Evolutionary conservation across 2,797 vertebrate species (phyloP), one percentile per base, ranked within the genome.

Genomic region (Ispidina lecontei): DNA sequence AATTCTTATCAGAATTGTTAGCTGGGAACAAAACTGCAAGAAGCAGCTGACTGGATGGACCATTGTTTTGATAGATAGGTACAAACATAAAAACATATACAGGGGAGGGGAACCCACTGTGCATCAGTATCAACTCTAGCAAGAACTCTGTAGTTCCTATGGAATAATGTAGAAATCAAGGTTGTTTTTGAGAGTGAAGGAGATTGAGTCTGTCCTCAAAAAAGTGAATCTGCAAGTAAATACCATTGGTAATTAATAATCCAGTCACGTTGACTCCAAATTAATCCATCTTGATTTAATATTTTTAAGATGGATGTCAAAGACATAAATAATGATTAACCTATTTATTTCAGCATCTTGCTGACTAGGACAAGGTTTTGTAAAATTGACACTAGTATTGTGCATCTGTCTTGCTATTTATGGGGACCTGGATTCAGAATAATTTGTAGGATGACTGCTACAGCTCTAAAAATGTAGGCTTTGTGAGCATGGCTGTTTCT

Each of bases 221-320:
- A 86, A 39, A 12, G 19, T 81, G 25, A 81, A 84, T 93, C 92
- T 92, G 56, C 35, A 88, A 67, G 21, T 33, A 73, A 49, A 78
- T 90, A 95, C 25, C 28, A 37, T 21, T 56, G 46, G 26, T 23
- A 93, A 91, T 92, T 68, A 52, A 52, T 84, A 87, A n/a, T 94
- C 82, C 68, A 93, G 77, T 68, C 84, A 22, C 49, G 84, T 91
- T 89, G 85, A 90, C 81, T 93, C 33, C 37, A 90, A 64, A 95
- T 94, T 94, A 95, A 94, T 95, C 94, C 14, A 62, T 92, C 87
- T 60, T 82, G 62, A 95, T 97, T 96, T 96, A 96, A 95, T 90
- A 69, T 31, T 93, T 84, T 93, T 95, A 93, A 85, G 46, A 95
- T 95, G 59, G 96, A 83, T 68, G 94, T 46, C 21, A 83, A 93